These are phyloP conservation scores for Glyphotaelius pellucidus DNA, from an alignment of 2,888 invertebrate species.

Conservation along the genomic window DNA sequence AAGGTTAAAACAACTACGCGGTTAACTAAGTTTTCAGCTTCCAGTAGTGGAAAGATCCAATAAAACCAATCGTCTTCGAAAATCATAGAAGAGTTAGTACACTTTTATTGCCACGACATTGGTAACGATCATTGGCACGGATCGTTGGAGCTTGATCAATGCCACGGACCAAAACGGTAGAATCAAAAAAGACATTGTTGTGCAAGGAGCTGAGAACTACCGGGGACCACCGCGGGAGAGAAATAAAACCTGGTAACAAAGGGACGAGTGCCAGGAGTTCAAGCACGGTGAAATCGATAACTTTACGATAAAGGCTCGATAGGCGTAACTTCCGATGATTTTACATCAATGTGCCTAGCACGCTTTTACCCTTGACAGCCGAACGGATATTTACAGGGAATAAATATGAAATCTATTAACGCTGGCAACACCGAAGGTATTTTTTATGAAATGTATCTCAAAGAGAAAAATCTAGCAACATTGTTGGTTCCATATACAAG, in stretches of 20 bases:
- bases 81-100: not conserved
- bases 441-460: no score
- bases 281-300: no score
- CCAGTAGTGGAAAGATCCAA: conserved; percentile 16
- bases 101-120: not conserved
- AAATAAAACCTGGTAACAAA: not conserved
- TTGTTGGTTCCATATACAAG: no score
- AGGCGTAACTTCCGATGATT: no score
- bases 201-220: not conserved
- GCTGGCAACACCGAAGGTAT: no score
- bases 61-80: conserved; percentile 23
- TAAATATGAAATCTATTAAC: no score
- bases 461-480: no score
- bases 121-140: conserved; percentile 38
- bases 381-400: no score
- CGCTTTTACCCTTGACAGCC: no score
- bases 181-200: conserved; percentile 24
- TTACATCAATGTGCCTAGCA: no score
- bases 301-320: no score
- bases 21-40: not conserved
- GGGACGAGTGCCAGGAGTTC: not conserved
- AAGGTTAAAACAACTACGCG: not conserved
- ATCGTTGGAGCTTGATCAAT: conserved; percentile 46
- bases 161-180: not conserved
- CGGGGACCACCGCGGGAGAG: not conserved